Conservation (phyloP, 2,888 invertebrate species). For the Patella ulyssiponensis region DNA sequence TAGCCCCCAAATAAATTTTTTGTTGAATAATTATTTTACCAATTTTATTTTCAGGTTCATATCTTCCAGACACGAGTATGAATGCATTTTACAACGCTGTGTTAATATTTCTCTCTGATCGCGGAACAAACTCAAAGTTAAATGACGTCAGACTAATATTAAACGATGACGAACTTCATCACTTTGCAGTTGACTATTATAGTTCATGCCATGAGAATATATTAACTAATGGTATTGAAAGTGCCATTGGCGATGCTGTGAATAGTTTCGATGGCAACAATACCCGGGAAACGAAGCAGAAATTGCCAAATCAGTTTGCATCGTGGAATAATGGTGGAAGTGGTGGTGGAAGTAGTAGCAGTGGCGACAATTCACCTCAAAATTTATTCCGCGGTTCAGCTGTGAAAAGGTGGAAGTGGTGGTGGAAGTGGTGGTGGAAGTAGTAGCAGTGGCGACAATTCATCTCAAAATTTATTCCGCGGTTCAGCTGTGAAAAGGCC, state of each 20-base stretch:
- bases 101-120: not conserved
- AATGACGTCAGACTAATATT: not conserved
- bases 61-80: not conserved
- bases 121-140: not conserved
- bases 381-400: not conserved
- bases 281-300: too few species aligned
- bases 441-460: not conserved
- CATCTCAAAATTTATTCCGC: not conserved
- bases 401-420: too few species aligned
- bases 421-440: not conserved
- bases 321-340: not conserved
- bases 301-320: too few species aligned
- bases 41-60: not conserved
- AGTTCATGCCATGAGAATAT: not conserved
- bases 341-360: not conserved
- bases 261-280: not conserved
- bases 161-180: not conserved
- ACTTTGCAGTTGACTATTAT: not conserved
- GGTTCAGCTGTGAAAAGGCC: not conserved
- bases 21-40: too few species aligned
- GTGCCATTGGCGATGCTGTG: not conserved
- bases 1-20: too few species aligned
- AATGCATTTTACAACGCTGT: slow-evolving; percentile 8
- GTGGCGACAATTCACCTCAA: not conserved
- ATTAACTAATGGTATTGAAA: not conserved